Percentiles rank a stretch among this genome's conserved stretches.
phyloP scores from a whole-genome alignment of 2,113 vertebrate genomes.

The Dasyornis broadbenti region DNA sequence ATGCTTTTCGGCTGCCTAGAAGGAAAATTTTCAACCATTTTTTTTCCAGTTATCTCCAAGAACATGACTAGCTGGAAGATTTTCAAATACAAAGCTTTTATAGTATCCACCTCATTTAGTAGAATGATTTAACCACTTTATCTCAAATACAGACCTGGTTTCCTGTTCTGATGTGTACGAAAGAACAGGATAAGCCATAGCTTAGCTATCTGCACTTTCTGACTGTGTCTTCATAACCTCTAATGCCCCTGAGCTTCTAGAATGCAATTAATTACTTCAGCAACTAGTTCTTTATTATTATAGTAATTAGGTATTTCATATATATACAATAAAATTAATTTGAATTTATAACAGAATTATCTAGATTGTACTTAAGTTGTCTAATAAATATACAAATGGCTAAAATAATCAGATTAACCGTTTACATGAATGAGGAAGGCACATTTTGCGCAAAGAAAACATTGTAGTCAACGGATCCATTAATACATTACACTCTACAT shows the following conservation, averaged over 20 bases:
- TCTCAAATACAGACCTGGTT: not conserved
- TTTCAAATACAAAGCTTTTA: not conserved
- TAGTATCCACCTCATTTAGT: fast-evolving
- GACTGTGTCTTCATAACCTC: not conserved
- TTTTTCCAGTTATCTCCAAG: not conserved
- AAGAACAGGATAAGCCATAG: not conserved
- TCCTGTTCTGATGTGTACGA: not conserved
- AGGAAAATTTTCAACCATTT: not conserved
- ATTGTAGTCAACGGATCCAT: not conserved
- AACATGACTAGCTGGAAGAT: not conserved
- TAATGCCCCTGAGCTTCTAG: not conserved
- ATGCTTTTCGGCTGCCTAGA: not conserved
- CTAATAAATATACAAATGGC: not conserved
- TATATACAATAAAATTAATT: not conserved
- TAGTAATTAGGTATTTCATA: not conserved
- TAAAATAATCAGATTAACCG: slow-evolving; percentile 14
- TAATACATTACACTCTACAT: not conserved
- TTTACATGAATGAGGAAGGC: not conserved
- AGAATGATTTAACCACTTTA: not conserved
- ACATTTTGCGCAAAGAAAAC: not conserved
- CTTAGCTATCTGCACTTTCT: not conserved
- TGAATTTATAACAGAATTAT: not conserved
- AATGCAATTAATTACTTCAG: not conserved
- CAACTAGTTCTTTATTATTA: not conserved
- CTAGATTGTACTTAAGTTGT: not conserved